Conservation (phyloP, 1,140 invertebrate species). For the Drosophila quadrilineata region DNA sequence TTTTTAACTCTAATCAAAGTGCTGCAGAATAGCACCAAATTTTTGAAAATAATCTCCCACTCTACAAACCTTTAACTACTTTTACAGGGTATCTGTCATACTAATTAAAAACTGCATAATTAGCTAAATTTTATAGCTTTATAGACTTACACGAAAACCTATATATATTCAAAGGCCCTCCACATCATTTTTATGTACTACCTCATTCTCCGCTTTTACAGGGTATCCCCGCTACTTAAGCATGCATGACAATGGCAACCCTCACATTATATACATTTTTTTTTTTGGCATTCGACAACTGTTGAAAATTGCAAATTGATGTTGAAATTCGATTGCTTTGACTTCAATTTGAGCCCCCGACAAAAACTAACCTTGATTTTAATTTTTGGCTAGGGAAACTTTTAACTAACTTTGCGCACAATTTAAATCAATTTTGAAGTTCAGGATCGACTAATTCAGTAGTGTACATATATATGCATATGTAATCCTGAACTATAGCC, state of each 20-base stretch:
- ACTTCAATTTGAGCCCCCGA: slow-evolving; percentile 35
- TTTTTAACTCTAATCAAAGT: too few species aligned
- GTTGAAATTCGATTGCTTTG: slow-evolving; percentile 29
- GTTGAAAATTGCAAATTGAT: slow-evolving; percentile 53
- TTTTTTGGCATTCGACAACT: slow-evolving; percentile 35
- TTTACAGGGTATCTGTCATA: too few species aligned
- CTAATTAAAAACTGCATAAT: too few species aligned
- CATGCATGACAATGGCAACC: slow-evolving; percentile 38
- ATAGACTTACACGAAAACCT: too few species aligned
- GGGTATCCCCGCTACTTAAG: slow-evolving; percentile 34
- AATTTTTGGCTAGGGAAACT: too few species aligned
- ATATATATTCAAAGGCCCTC: background rate
- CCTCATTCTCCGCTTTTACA: background rate
- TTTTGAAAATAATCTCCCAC: too few species aligned
- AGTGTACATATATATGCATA: too few species aligned
- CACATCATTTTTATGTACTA: background rate
- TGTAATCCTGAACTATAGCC: too few species aligned
- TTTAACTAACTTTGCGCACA: slow-evolving; percentile 25
- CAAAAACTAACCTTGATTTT: slow-evolving; percentile 21
- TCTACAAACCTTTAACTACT: too few species aligned
- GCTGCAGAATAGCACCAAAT: too few species aligned
- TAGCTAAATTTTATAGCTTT: too few species aligned
- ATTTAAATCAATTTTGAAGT: slow-evolving; percentile 8
- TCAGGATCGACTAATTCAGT: slow-evolving; percentile 7
- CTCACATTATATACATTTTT: slow-evolving; percentile 16